phyloP scores from a whole-genome alignment of 2,113 vertebrate species.

The Nycticebus coucang region DNA sequence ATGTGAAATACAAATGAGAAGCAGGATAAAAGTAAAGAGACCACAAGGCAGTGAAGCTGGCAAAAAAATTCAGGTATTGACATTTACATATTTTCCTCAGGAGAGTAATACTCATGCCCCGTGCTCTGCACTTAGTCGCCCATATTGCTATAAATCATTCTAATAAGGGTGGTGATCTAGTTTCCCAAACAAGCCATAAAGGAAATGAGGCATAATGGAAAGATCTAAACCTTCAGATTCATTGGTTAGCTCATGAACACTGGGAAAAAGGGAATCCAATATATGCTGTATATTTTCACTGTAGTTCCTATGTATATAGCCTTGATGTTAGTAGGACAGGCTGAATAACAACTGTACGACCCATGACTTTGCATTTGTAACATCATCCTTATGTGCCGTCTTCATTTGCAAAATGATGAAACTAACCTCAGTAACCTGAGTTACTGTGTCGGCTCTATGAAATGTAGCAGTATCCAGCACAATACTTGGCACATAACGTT shows the following conservation, averaged over 20 bases:
- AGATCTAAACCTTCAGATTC: background rate
- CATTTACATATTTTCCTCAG: background rate
- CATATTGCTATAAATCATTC: background rate
- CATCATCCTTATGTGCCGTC: background rate
- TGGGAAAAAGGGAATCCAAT: background rate
- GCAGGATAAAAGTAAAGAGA: background rate
- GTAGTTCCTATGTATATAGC: background rate
- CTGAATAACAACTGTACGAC: background rate
- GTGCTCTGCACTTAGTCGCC: background rate
- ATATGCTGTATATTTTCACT: background rate
- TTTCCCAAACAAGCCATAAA: background rate
- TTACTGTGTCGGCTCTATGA: background rate
- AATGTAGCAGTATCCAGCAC: background rate
- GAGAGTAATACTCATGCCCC: background rate
- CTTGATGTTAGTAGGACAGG: background rate
- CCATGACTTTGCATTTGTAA: background rate
- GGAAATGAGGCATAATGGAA: background rate
- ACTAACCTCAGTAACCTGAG: background rate
- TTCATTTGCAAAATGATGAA: background rate
- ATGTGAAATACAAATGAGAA: constrained; percentile 34
- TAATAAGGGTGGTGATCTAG: background rate
- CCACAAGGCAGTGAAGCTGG: background rate
- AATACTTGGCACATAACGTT: background rate
- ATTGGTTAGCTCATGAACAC: background rate
- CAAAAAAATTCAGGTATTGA: background rate